Conservation (phyloP, 2,113 vertebrate species). For the Tauraco erythrolophus region DNA sequence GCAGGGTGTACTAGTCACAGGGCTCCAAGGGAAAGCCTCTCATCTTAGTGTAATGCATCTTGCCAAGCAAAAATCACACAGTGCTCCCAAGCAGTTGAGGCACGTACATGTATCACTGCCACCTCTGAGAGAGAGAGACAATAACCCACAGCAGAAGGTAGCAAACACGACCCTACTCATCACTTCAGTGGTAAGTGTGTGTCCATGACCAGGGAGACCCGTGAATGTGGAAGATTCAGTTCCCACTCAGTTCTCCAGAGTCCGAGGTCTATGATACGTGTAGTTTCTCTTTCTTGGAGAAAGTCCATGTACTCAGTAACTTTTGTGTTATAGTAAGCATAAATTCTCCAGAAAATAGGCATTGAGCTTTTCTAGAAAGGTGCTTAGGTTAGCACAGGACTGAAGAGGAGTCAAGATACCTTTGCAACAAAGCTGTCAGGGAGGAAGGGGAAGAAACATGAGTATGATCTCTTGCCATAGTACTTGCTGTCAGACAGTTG, state of each 20-base stretch:
- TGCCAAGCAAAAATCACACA: neutral
- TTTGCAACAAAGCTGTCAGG: neutral
- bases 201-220: neutral
- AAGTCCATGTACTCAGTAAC: neutral
- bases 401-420: neutral
- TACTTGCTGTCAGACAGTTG: neutral
- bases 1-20: neutral
- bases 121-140: fast-evolving
- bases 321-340: neutral
- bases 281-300: neutral
- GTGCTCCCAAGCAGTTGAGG: neutral
- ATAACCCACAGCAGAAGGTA: neutral
- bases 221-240: neutral
- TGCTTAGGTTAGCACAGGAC: neutral
- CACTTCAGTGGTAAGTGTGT: neutral
- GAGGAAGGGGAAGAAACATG: neutral
- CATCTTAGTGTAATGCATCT: neutral
- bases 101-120: neutral
- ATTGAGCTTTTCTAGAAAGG: neutral
- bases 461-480: neutral
- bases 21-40: neutral
- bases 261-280: neutral
- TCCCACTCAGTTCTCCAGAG: neutral
- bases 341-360: neutral
- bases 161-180: neutral